Evolutionary conservation across 53 echinoderm and acorn worm species (phyloP).

Genomic region (Echinarachnius parma): DNA sequence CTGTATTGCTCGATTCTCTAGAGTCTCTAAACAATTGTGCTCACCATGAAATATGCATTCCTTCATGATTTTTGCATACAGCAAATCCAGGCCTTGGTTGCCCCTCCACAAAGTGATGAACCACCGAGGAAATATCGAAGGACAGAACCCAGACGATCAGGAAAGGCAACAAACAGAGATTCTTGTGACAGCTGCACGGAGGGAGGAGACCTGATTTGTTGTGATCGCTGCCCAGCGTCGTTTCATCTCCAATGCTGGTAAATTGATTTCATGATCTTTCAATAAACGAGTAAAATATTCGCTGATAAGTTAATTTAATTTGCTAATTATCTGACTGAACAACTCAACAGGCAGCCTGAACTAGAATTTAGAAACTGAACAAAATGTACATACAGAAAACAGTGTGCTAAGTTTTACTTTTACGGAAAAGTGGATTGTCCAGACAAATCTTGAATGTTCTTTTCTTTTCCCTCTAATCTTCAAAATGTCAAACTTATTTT

Average conservation of each 20-base stretch:
- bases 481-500: too few relatives aligned
- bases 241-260: conserved; percentile 99
- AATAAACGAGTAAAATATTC: not conserved
- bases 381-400: too few relatives aligned
- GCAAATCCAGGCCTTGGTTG: conserved; percentile 93
- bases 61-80: conserved; percentile 35
- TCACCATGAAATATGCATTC: not conserved
- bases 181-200: conserved; percentile 93
- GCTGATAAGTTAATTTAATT: too few relatives aligned
- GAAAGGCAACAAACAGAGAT: conserved; percentile 84
- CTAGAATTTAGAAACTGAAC: too few relatives aligned
- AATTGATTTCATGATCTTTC: conserved; percentile 4
- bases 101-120: conserved; percentile 89
- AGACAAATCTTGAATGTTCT: too few relatives aligned
- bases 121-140: conserved; percentile 80
- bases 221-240: conserved; percentile 93
- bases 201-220: conserved; percentile 95
- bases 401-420: too few relatives aligned
- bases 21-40: not conserved
- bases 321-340: too few relatives aligned
- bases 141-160: conserved; percentile 78
- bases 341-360: too few relatives aligned
- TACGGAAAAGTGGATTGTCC: too few relatives aligned
- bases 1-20: not conserved
- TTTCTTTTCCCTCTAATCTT: too few relatives aligned